Evolutionary conservation across 2,888 invertebrate genomes (phyloP), one percentile per base, ranked within the genome.

Genomic region (Esperia sulphurella): DNA sequence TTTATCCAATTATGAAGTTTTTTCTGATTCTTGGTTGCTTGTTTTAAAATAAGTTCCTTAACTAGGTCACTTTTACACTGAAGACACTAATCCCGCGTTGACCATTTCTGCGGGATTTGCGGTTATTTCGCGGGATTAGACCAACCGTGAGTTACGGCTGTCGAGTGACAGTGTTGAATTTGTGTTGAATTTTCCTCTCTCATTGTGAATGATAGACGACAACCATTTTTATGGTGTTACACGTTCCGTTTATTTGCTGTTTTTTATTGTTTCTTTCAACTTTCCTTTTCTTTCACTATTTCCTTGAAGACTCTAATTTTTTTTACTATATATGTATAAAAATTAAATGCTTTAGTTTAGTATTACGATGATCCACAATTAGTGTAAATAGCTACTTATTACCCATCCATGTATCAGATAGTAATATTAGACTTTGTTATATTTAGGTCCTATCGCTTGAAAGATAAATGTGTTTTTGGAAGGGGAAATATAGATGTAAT

Each of bases 111-210:
- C 38, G 38, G 7, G 38, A 38, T 38, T 38, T 12, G 8, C 38
- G 38, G 38, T 5, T 38, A 4, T 9, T 38, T 14, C 38, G 7
- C 12, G 38, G 38, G 12, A 38, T 38, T 38, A 38, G 38, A 3
- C 38, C 13, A 10, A n/a, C 12, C 57, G 52, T 53, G 60, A 53
- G 31, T 31, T 58, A 57, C 53, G 50, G 49, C 13, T 37, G 38
- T 13, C 31, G 8, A 8, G 31, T 7, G 31, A 31, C 31, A 31
- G 31, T 9, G 31, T 31, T 31, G 31, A 7, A 31, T 31, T 31
- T 3, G 31, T 9, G 31, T 31, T 31, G 31, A 7, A 31, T 31
- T 31, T 3, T 31, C 9, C 31, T 31, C 31, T 31, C 10, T 31
- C 8, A 31, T 8, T 31, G 31, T 8, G 31, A 31, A 7, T 8